Conservation (phyloP, 2,797 vertebrate species). For the Takifugu ocellatus region DNA sequence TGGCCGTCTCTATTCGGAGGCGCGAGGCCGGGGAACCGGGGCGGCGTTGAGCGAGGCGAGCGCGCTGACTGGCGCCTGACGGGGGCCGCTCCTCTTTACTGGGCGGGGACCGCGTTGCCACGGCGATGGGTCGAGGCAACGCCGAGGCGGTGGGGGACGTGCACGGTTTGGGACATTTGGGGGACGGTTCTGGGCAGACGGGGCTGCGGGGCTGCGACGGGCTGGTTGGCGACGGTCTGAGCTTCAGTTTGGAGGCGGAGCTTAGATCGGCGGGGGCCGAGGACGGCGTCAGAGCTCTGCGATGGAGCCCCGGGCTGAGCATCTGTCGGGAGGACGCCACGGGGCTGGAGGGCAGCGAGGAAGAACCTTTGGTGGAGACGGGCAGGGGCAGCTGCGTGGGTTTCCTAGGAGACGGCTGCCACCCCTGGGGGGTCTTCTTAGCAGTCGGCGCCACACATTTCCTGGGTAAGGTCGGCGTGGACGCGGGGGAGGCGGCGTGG, state of each 20-base stretch:
- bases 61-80: constrained; percentile 36
- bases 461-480: constrained; percentile 70
- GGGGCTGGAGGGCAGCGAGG: constrained; percentile 45
- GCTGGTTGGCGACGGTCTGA: constrained; percentile 36
- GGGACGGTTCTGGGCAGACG: constrained; percentile 72
- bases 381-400: constrained; percentile 64
- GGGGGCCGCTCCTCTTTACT: constrained; percentile 54
- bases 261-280: background rate
- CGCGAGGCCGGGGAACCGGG: constrained; percentile 65
- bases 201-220: constrained; percentile 70
- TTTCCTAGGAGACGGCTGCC: constrained; percentile 48
- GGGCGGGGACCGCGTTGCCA: constrained; percentile 11
- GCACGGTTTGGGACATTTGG: constrained; percentile 63
- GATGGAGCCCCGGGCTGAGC: constrained; percentile 21
- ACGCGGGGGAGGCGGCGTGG: constrained; percentile 54
- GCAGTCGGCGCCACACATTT: constrained; percentile 75
- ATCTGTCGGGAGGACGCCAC: constrained; percentile 32
- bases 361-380: constrained; percentile 44
- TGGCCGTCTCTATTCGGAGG: constrained; percentile 55
- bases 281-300: constrained; percentile 48
- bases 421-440: constrained; percentile 76
- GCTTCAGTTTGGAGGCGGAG: constrained; percentile 53
- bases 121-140: constrained; percentile 48
- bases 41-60: constrained; percentile 61
- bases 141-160: constrained; percentile 31